phyloP scores from a whole-genome alignment of 2,113 vertebrate species.

The Orycteropus afer region DNA sequence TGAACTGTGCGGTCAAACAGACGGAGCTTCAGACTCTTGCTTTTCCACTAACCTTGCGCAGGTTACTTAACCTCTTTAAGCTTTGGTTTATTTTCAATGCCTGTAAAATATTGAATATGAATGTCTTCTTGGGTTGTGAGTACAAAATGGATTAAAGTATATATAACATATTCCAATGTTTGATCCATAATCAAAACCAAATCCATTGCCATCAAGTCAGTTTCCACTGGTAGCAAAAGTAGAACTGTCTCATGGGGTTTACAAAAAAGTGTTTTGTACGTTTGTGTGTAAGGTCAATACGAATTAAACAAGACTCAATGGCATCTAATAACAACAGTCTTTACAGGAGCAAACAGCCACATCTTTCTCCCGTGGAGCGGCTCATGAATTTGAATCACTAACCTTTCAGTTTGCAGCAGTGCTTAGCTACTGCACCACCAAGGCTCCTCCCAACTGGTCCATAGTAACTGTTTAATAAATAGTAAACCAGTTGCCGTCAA shows the following conservation, averaged over 20 bases:
- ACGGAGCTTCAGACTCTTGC: neutral
- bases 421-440: too few species aligned
- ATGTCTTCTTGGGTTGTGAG: neutral
- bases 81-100: neutral
- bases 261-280: too few species aligned
- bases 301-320: too few species aligned
- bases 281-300: too few species aligned
- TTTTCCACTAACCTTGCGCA: neutral
- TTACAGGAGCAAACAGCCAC: too few species aligned
- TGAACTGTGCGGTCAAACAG: neutral
- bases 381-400: too few species aligned
- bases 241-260: neutral
- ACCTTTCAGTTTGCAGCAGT: too few species aligned
- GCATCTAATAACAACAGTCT: too few species aligned
- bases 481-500: too few species aligned
- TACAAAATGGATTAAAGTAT: neutral
- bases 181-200: neutral
- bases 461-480: too few species aligned
- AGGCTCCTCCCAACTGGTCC: too few species aligned
- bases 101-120: neutral
- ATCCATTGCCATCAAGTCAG: neutral
- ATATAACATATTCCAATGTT: neutral
- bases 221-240: neutral
- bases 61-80: neutral
- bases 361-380: too few species aligned